Evolutionary conservation across 2,888 invertebrate genomes (phyloP).

Genomic region (Sipha maydis): DNA sequence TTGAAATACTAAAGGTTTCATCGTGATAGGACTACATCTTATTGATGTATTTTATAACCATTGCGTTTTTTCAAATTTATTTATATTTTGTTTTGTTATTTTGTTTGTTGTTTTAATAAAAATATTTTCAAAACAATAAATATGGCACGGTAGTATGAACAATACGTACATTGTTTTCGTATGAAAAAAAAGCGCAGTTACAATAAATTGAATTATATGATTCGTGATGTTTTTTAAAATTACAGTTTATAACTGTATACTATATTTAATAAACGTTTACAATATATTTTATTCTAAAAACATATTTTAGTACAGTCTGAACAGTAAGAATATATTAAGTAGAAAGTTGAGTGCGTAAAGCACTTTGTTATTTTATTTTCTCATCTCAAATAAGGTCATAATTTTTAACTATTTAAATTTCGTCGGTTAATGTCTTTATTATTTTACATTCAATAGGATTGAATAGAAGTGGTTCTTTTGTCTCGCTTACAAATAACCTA

Average conservation of each 20-base stretch:
- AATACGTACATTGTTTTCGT: background rate
- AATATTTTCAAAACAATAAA: background rate
- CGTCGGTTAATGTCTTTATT: background rate
- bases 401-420: background rate
- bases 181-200: background rate
- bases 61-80: background rate
- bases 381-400: background rate
- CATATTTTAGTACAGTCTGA: background rate
- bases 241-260: background rate
- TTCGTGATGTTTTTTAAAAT: constrained; percentile 2
- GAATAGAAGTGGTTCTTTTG: background rate
- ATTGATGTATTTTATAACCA: background rate
- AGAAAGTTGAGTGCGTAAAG: background rate
- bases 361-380: background rate
- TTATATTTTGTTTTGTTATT: background rate
- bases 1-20: background rate
- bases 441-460: background rate
- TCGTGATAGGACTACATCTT: background rate
- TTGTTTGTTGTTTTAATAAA: background rate
- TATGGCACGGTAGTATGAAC: background rate
- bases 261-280: background rate
- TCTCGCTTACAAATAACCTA: background rate
- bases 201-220: background rate
- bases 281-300: constrained; percentile 4
- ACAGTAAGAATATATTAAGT: background rate